A percentile compares a stretch with the other conserved stretches of the same genome.
These are phyloP conservation scores for Polydrusus tereticollis DNA, from an alignment of 2,888 invertebrate species.

Conservation along the genomic window DNA sequence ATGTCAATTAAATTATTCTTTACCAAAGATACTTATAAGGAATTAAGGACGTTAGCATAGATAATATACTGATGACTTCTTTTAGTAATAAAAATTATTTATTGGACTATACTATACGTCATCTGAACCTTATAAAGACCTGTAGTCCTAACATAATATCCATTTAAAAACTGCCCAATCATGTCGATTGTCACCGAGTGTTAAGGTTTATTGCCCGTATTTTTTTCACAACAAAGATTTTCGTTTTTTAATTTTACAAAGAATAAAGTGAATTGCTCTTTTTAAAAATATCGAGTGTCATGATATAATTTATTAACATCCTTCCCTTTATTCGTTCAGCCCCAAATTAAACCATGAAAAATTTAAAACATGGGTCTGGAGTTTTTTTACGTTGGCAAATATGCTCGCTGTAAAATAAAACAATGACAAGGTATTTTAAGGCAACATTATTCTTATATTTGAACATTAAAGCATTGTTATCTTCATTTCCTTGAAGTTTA, in stretches of 20 bases:
- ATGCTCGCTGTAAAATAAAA: neutral
- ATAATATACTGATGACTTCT: too few relatives aligned
- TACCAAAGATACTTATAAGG: too few relatives aligned
- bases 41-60: too few relatives aligned
- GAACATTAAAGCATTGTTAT: too few relatives aligned
- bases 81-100: too few relatives aligned
- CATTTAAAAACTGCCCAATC: neutral
- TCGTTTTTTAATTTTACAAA: constrained; percentile 22
- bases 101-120: too few relatives aligned
- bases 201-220: constrained; percentile 2
- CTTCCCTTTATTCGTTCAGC: constrained; percentile 35
- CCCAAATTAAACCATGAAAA: constrained; percentile 37
- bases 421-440: neutral
- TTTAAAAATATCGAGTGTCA: constrained; percentile 36
- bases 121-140: neutral
- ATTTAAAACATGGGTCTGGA: constrained; percentile 20
- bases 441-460: too few relatives aligned
- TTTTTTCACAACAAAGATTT: constrained; percentile 4
- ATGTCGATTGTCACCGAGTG: neutral
- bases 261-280: constrained; percentile 38
- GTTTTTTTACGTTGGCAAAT: neutral
- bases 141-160: neutral
- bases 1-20: too few relatives aligned
- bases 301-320: constrained; percentile 21
- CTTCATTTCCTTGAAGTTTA: too few relatives aligned